Evolutionary conservation across 2,797 vertebrate species (phyloP).

Genomic region (Trachurus trachurus): DNA sequence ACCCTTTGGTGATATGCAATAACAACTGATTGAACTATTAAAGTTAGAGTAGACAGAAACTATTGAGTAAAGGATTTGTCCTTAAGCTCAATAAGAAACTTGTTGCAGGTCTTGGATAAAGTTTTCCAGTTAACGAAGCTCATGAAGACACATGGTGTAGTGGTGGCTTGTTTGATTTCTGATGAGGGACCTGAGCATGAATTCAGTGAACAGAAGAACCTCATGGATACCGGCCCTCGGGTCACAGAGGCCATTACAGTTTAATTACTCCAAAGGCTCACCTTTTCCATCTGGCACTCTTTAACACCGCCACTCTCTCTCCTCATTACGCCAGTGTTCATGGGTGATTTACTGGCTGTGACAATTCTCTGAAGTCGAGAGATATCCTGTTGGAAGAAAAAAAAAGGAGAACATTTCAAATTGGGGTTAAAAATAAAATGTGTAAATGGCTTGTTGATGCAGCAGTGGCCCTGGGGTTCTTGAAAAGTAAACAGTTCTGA

Average conservation of each 20-base stretch:
- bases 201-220: constrained; percentile 70
- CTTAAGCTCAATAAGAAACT: background rate
- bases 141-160: constrained; percentile 31
- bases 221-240: constrained; percentile 60
- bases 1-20: no score
- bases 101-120: constrained; percentile 3
- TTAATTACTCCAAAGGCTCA: constrained; percentile 80
- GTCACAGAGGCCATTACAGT: constrained; percentile 71
- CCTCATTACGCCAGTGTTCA: constrained; percentile 77
- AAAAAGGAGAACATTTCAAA: constrained; percentile 26
- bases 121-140: constrained; percentile 7
- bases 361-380: constrained; percentile 86
- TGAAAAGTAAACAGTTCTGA: constrained; percentile 20
- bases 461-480: constrained; percentile 4
- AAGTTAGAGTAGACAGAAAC: background rate
- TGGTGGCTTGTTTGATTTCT: constrained; percentile 54
- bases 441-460: constrained; percentile 14
- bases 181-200: constrained; percentile 52
- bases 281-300: constrained; percentile 87
- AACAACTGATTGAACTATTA: no score
- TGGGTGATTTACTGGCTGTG: constrained; percentile 81
- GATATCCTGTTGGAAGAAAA: constrained; percentile 80
- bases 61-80: background rate
- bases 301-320: constrained; percentile 78
- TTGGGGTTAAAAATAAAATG: constrained; percentile 22